These are phyloP conservation scores for Spizella passerina DNA, from an alignment of 2,797 vertebrate species.

Conservation along the genomic window DNA sequence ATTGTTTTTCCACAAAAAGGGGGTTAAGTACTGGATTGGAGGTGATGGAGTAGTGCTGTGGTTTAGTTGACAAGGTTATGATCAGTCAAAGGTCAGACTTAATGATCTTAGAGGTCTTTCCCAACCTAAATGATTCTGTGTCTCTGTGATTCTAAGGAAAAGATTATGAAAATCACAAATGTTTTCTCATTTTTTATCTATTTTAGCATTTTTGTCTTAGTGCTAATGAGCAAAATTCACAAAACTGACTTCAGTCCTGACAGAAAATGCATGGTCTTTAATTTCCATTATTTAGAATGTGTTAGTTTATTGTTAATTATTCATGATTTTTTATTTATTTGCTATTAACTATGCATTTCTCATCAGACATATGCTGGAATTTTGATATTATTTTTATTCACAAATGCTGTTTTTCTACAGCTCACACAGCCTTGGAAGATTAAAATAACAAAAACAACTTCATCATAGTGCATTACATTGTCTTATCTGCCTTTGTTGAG, in stretches of 20 bases:
- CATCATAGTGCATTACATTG: not conserved
- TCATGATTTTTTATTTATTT: not conserved
- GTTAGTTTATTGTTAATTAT: not conserved
- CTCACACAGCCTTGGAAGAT: not conserved
- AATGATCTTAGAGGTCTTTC: not conserved
- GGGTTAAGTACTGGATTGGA: not conserved
- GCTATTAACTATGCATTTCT: not conserved
- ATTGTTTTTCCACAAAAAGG: not conserved
- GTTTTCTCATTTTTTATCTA: not conserved
- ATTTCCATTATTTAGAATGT: not conserved
- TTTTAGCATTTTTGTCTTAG: not conserved
- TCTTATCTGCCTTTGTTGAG: not conserved
- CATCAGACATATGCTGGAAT: not conserved
- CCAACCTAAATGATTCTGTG: not conserved
- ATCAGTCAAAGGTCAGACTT: not conserved
- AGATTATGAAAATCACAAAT: not conserved
- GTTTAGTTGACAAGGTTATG: not conserved
- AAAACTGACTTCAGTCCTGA: not conserved
- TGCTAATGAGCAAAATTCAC: not conserved
- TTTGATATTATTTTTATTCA: not conserved
- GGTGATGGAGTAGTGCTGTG: not conserved
- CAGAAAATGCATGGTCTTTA: not conserved
- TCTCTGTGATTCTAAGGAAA: not conserved
- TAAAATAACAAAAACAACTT: slow-evolving; percentile 21
- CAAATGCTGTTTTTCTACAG: not conserved